Evolutionary conservation across 2,888 invertebrate species (phyloP), one percentile per base, ranked within the genome.

Genomic region (Chrysotoxum bicinctum): DNA sequence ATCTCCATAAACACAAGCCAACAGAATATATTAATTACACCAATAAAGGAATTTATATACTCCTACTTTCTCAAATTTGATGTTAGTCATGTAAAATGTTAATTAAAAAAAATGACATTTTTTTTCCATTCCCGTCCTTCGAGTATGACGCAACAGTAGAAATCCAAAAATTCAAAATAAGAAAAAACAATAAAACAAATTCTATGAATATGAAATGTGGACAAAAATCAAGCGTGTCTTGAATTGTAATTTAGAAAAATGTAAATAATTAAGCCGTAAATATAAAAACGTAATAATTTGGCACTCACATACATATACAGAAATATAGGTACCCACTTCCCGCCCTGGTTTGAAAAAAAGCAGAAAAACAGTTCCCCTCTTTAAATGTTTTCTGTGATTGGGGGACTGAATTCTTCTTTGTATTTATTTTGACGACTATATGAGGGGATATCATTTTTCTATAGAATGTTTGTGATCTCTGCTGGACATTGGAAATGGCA

Each of bases 191-290:
- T 54, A 64, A 32, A 70, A 43, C 62, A 52, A 43, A 50, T 30
- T 16, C 32, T 52, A 30, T 60, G 69, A 56, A 43, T 40, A 54
- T 69, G 62, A 74, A 83, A 23, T 60, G 26, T 79, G 26, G 48
- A 66, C 6, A 48, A 74, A 68, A 78, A 56, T 52, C 37, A 58
- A 74, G 79, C 83, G 74, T 79, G 83, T 16, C 74, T 60, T 79
- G 83, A 84, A 84, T 84, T 56, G 50, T 84, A 84, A 79, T 83
- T 83, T 9, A 60, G 68, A 70, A 68, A 73, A 78, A 83, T 68
- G 48, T 69, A 74, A 58, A 81, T 76, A 66, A 58, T 82, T 68
- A 82, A 66, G 72, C 73, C 48, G 45, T 21, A 19, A 16, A 56
- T 78, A 73, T 74, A 30, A 48, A 58, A 21, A 58, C n/a, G 14